These are phyloP conservation scores for Bubo scandiacus DNA, from an alignment of 2,113 vertebrate genomes.

Conservation along the genomic window DNA sequence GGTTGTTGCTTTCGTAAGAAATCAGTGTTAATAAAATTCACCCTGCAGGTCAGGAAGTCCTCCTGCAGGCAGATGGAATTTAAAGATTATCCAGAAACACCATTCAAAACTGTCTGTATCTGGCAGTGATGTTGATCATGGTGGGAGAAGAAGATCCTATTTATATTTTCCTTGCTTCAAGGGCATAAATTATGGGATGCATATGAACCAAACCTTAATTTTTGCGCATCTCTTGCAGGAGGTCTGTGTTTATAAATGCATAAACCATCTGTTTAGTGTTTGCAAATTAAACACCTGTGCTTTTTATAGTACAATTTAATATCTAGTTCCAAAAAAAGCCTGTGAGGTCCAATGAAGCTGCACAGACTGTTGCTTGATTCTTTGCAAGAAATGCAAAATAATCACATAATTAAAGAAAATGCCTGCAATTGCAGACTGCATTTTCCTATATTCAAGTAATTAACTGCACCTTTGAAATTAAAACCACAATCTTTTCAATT, in stretches of 20 bases:
- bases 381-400: conserved; percentile 14
- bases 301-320: neutral
- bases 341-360: neutral
- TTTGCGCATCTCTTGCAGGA: neutral
- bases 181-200: neutral
- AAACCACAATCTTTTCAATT: neutral
- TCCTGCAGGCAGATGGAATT: conserved; percentile 47
- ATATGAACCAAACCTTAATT: neutral
- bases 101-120: neutral
- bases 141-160: conserved; percentile 28
- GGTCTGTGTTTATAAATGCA: conserved; percentile 3
- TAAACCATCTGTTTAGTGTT: conserved; percentile 13
- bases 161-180: conserved; percentile 8
- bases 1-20: neutral
- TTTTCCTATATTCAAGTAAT: neutral
- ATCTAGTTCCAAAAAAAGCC: neutral
- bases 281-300: conserved; percentile 36
- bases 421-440: neutral
- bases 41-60: conserved; percentile 48
- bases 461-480: neutral
- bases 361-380: neutral
- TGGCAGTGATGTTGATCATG: neutral
- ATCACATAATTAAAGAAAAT: conserved; percentile 27
- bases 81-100: conserved; percentile 38
- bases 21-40: conserved; percentile 15